Conservation (phyloP, 2,797 vertebrate genomes). For the Sebastes variabilis region DNA sequence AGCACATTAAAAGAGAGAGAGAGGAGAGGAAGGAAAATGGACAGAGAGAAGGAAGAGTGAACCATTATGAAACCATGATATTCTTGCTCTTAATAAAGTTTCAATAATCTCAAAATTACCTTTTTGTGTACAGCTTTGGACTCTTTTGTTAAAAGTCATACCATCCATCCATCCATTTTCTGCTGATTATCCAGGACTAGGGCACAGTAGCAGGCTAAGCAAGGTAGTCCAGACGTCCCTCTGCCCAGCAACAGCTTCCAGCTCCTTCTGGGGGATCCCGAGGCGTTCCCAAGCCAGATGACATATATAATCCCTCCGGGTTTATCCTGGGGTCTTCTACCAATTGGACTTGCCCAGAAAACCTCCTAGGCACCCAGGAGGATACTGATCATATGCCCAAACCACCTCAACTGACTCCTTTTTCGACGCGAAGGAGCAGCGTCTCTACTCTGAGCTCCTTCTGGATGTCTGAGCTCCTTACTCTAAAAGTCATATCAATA, state of each 20-base stretch:
- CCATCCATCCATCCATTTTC: neutral
- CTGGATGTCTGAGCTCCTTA: neutral
- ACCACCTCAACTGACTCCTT: neutral
- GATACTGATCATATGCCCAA: neutral
- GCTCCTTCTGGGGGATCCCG: neutral
- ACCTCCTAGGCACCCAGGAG: neutral
- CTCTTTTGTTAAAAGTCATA: neutral
- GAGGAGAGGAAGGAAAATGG: neutral
- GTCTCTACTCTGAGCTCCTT: neutral
- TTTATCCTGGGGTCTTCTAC: neutral
- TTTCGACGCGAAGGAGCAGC: neutral
- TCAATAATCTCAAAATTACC: neutral
- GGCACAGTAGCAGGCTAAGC: neutral
- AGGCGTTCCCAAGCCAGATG: neutral
- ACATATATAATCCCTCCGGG: neutral
- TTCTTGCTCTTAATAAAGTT: neutral
- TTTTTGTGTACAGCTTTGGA: neutral
- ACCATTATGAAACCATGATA: neutral
- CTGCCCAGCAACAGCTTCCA: neutral
- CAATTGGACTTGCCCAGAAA: neutral
- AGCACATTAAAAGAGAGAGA: neutral
- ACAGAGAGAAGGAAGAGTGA: neutral
- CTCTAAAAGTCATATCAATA: neutral
- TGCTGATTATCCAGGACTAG: accelerated
- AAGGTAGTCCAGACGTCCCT: neutral